These are phyloP conservation scores for Ophiothrix spiculata DNA, from an alignment of 35 echinoderm and acorn worm genomes.

Conservation along the genomic window DNA sequence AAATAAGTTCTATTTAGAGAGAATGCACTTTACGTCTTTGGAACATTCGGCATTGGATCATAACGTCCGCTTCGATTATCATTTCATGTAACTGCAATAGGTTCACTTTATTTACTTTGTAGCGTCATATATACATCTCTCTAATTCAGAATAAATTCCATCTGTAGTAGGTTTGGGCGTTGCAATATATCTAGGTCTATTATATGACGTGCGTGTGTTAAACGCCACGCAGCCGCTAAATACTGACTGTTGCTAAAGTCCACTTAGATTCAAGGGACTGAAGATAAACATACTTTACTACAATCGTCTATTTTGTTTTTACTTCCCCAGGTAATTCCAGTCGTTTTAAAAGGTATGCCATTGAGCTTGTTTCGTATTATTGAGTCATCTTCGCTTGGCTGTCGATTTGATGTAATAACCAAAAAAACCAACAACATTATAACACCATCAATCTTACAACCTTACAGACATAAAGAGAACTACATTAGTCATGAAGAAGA, in stretches of 20 bases:
- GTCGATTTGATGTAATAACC: too few relatives aligned
- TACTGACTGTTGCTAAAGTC: neutral
- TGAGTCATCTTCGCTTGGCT: neutral
- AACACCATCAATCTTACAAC: too few relatives aligned
- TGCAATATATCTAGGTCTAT: neutral
- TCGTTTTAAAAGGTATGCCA: neutral
- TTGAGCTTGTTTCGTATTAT: neutral
- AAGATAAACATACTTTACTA: conserved; percentile 12
- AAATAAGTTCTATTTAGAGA: neutral
- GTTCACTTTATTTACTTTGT: neutral
- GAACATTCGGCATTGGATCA: neutral
- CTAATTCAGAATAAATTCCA: neutral
- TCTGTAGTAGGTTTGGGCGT: neutral
- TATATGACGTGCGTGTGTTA: neutral
- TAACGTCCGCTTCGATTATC: neutral
- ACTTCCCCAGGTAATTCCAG: neutral
- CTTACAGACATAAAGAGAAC: too few relatives aligned
- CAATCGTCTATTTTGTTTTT: neutral
- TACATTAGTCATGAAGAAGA: too few relatives aligned
- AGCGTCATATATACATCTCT: neutral
- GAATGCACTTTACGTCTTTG: neutral
- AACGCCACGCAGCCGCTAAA: neutral
- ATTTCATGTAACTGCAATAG: neutral
- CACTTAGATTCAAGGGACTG: neutral
- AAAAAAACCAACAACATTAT: too few relatives aligned